phyloP scores from a whole-genome alignment of 35 echinoderm and acorn worm species.

The Ophiothrix spiculata region DNA sequence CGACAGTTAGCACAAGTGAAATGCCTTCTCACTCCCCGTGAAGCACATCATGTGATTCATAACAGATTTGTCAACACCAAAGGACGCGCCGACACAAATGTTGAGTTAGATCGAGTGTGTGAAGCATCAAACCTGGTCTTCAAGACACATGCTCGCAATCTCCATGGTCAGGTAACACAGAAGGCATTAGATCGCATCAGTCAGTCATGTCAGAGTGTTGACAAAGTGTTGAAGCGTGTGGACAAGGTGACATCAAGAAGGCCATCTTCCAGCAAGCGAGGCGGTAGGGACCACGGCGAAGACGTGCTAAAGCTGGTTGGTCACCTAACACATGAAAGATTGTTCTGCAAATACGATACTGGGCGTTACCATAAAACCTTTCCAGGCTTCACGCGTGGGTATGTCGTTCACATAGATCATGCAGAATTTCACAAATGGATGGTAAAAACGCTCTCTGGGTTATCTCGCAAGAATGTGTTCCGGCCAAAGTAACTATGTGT shows the following conservation, averaged over 20 bases:
- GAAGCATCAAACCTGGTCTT: background rate
- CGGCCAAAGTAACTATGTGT: too few relatives aligned
- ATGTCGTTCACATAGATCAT: background rate
- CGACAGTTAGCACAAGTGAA: background rate
- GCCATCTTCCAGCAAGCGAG: background rate
- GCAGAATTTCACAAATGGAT: background rate
- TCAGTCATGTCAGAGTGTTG: background rate
- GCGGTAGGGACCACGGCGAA: background rate
- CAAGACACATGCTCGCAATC: background rate
- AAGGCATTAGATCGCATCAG: background rate
- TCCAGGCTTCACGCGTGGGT: background rate
- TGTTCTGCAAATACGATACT: background rate
- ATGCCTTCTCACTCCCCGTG: slow-evolving; percentile 24
- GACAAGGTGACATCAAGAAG: background rate
- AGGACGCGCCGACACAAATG: slow-evolving; percentile 31
- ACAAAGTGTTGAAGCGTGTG: background rate
- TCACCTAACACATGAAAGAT: background rate
- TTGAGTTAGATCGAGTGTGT: slow-evolving; percentile 38
- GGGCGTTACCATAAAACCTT: background rate
- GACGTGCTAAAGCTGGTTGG: background rate
- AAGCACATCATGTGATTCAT: slow-evolving; percentile 33
- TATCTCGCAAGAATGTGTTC: background rate
- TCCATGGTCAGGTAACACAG: background rate
- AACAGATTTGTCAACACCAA: slow-evolving; percentile 49
- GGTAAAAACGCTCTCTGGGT: background rate